Conservation (phyloP, 64 coral and sea anemone genomes). For the Stylophora pistillata region DNA sequence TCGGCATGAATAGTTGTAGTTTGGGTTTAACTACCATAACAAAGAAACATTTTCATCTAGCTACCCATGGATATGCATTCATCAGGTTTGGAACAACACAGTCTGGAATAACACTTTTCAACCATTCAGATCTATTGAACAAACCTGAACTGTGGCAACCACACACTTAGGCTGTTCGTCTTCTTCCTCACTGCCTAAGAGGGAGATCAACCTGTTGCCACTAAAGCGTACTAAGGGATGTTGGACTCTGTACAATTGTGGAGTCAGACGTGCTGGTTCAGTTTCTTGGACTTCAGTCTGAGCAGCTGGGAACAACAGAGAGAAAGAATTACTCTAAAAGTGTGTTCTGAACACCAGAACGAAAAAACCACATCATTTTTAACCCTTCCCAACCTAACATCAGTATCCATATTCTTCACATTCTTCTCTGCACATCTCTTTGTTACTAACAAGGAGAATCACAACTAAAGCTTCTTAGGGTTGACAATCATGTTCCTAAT, state of each 20-base stretch:
- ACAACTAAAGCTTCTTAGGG: too few species aligned
- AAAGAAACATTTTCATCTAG: too few species aligned
- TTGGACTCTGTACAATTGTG: background rate
- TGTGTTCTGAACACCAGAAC: too few species aligned
- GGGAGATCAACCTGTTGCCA: conserved; percentile 7
- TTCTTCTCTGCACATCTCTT: too few species aligned
- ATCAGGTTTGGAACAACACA: background rate
- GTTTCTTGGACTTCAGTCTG: background rate
- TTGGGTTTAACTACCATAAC: too few species aligned
- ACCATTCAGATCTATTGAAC: background rate
- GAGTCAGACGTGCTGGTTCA: conserved; percentile 13
- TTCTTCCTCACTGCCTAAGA: conserved; percentile 1
- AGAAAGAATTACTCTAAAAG: background rate
- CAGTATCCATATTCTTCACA: too few species aligned
- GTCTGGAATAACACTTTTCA: background rate
- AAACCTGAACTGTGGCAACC: conserved; percentile 25
- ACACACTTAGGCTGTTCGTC: conserved; percentile 6
- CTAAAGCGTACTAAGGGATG: conserved; percentile 24
- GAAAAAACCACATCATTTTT: too few species aligned
- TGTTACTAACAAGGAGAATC: too few species aligned
- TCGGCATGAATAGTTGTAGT: too few species aligned
- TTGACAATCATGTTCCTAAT: too few species aligned
- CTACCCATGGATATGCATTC: too few species aligned
- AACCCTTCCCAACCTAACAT: too few species aligned
- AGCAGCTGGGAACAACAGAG: background rate